Conservation (phyloP, 1,140 invertebrate species). For the Bombyx mori region ASM3026992v2 NC_085118.1:9638001-9638500, state of each 20-base stretch:
- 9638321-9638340: constrained; percentile 18
- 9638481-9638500: constrained; percentile 35
- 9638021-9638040: constrained; percentile 1
- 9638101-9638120: too few relatives aligned
- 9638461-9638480: constrained; percentile 24
- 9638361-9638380: constrained; percentile 30
- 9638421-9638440: constrained; percentile 36
- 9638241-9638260: constrained; percentile 4
- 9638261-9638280: constrained; percentile 14
- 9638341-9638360: constrained; percentile 25
- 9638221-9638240: constrained; percentile 1
- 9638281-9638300: constrained; percentile 16
- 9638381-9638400: constrained; percentile 42
- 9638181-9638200: too few relatives aligned
- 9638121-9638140: too few relatives aligned
- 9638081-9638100: too few relatives aligned
- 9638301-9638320: constrained; percentile 16
- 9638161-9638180: too few relatives aligned
- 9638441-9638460: constrained; percentile 38
- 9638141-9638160: too few relatives aligned
- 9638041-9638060: not conserved
- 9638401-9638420: constrained; percentile 46
- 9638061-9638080: too few relatives aligned
- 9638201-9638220: too few relatives aligned
- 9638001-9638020: constrained; percentile 11